A percentile compares a stretch with the other conserved stretches of the same genome.
These are phyloP conservation scores for Chitala chitala DNA, from an alignment of 2,113 vertebrate species.

Conservation along the genomic window DNA sequence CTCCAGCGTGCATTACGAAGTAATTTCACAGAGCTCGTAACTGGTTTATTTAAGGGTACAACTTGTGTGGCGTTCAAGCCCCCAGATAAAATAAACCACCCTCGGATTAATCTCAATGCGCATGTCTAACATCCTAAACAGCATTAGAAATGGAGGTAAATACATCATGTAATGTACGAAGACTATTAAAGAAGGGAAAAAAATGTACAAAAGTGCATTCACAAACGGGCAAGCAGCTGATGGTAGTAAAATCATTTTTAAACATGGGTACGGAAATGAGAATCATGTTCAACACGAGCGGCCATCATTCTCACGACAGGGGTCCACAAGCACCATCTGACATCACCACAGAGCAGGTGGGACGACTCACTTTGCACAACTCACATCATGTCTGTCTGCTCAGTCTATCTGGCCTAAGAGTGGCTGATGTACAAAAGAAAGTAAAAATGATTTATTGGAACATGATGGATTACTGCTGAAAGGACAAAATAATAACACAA, in stretches of 20 bases:
- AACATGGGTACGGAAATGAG: slow-evolving; percentile 60
- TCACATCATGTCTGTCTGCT: slow-evolving; percentile 99
- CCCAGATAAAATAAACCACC: neutral
- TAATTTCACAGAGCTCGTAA: neutral
- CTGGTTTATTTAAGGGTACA: neutral
- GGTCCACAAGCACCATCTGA: slow-evolving; percentile 80
- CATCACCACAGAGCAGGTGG: slow-evolving; percentile 78
- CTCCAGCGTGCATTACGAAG: neutral
- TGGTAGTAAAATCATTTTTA: slow-evolving; percentile 51
- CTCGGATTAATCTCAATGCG: neutral
- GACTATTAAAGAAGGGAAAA: slow-evolving; percentile 57
- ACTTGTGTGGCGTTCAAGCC: neutral
- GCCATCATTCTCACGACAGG: slow-evolving; percentile 76
- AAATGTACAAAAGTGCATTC: slow-evolving; percentile 71
- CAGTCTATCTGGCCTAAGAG: slow-evolving; percentile 99
- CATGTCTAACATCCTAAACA: slow-evolving; percentile 20
- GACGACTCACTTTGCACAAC: slow-evolving; percentile 99
- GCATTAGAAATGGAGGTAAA: slow-evolving; percentile 52
- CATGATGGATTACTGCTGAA: slow-evolving; percentile 77
- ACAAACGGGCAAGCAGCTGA: slow-evolving; percentile 68
- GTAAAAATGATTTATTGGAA: slow-evolving; percentile 86
- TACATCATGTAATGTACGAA: slow-evolving; percentile 50
- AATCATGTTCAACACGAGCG: slow-evolving; percentile 79
- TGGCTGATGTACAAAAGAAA: slow-evolving; percentile 98
- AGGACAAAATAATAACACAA: slow-evolving; percentile 61